Evolutionary conservation across 64 coral and sea anemone species (phyloP).

Genomic region (Trachythela sp.): DNA sequence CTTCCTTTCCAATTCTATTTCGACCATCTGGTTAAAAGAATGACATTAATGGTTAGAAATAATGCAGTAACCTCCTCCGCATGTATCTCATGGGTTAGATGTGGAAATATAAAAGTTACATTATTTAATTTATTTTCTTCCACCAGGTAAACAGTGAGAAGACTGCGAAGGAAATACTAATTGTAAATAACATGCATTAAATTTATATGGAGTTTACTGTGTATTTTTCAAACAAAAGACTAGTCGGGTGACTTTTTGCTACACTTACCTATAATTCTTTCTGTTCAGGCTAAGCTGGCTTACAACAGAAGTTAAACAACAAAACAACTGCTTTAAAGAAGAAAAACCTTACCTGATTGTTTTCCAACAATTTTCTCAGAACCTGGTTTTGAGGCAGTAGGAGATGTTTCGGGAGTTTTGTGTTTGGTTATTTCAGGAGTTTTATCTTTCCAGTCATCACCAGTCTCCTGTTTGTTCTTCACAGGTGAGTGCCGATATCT

Average conservation of each 20-base stretch:
- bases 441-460: neutral
- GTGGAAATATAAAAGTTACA: no score
- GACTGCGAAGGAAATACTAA: no score
- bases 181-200: no score
- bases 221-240: no score
- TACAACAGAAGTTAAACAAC: no score
- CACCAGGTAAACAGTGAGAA: no score
- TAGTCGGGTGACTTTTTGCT: no score
- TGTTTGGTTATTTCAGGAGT: neutral
- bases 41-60: neutral
- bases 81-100: no score
- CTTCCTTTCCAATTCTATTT: neutral
- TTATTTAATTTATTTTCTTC: no score
- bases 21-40: neutral
- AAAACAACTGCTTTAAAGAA: neutral
- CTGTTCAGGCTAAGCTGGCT: no score
- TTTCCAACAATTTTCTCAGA: neutral
- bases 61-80: neutral
- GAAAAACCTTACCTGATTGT: neutral
- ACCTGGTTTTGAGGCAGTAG: neutral
- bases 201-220: no score
- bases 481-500: neutral
- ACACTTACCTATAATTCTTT: no score
- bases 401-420: neutral
- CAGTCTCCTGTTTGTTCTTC: neutral